Base-by-base conservation (phyloP, 2,113 vertebrate genomes). In the Mastomys coucha region DNA sequence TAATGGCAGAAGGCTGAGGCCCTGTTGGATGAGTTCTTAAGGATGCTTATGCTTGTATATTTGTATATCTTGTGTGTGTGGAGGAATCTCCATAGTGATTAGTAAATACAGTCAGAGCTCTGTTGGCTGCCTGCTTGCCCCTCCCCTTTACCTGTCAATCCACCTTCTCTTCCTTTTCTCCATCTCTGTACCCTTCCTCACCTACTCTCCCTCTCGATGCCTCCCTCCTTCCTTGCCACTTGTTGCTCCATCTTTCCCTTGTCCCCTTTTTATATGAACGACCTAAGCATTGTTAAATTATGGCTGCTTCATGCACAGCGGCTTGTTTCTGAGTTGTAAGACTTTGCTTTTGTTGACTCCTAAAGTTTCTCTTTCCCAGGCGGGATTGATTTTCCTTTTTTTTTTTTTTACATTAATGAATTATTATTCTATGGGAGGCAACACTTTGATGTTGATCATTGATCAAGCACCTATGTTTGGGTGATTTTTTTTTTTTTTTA, bases 391-490 rank as follows among this genome's bases (percentile, higher is more conserved):
- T 85, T 39, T 31, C 5, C 13, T 45, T 45, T 45, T 39, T 31
- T 13, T 26, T 75, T 45, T 77, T 78, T 82, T 56, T 88, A 93
- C 65, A 39, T 86, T 49, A 89, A 89, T 96, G 39, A 96, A 58
- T 58, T 0, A 51, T 98, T 97, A 98, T 97, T 92, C 91, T 69
- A 51, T 92, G 73, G 93, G 86, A 81, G 94, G 76, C 73, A 90
- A 90, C 89, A 97, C 96, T 95, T 97, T 63, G 87, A 91, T 97
- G 86, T 93, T 94, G 14, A 75, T 70, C 70, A 85, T 65, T 89
- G 72, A 78, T 97, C 93, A 94, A 89, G 80, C 80, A 93, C 91
- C 87, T 97, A 98, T 97, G 93, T 96, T 97, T 96, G 87, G 88
- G 58, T 97, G 75, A 84, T 91, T 94, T 97, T 96, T 96, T 65